A percentile compares a stretch with the other conserved stretches of the same genome.
phyloP scores from a whole-genome alignment of 2,888 invertebrate species.

The Machimus rusticus region DNA sequence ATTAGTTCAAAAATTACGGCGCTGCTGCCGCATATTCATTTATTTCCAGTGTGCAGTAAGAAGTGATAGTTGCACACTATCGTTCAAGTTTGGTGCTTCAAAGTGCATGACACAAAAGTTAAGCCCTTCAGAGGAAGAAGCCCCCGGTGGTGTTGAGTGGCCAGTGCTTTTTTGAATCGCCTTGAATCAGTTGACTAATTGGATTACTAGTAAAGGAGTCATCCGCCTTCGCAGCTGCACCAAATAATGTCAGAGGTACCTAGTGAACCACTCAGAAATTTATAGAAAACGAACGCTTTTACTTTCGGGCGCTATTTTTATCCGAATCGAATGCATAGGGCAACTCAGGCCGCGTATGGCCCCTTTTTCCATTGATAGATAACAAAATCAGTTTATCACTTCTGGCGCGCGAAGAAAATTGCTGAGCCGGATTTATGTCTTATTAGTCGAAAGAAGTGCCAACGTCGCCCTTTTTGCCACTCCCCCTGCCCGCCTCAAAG shows the following conservation, averaged over 20 bases:
- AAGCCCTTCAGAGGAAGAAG: not conserved
- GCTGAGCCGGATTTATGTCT: not conserved
- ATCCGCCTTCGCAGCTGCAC: not conserved
- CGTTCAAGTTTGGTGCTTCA: not conserved
- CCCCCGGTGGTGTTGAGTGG: not conserved
- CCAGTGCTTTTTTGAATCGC: not conserved
- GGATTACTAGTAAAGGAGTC: not conserved
- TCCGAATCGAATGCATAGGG: not conserved
- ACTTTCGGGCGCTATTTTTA: not conserved
- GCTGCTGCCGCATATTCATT: not conserved
- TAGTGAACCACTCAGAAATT: not conserved
- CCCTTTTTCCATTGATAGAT: not conserved
- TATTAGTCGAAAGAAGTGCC: not conserved
- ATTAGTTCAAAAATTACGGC: not conserved
- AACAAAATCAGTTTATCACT: not conserved
- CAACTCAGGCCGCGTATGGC: not conserved
- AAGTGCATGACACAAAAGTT: not conserved
- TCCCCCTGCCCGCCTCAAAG: not conserved
- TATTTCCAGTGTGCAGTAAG: not conserved
- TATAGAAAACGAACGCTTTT: not conserved
- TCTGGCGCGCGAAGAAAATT: not conserved
- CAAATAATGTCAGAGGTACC: conserved; percentile 5
- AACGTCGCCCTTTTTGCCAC: not conserved
- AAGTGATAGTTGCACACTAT: not conserved
- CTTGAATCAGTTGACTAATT: not conserved